A percentile compares a stretch with the other conserved stretches of the same genome.
Evolutionary conservation across 2,888 invertebrate genomes (phyloP).

Genomic region (Lasioglossum figueresi): DNA sequence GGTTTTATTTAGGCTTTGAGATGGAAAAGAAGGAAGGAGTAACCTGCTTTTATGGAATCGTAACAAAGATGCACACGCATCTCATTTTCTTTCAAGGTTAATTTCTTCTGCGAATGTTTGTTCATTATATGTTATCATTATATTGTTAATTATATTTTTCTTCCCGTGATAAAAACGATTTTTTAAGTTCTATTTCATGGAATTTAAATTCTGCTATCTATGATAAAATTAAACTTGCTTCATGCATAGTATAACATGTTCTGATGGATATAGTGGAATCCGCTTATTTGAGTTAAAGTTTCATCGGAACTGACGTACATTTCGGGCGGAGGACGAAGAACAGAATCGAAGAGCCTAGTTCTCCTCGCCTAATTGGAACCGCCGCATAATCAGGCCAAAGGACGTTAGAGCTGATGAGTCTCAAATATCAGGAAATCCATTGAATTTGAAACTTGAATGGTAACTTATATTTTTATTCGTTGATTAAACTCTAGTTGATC

Average conservation of each 20-base stretch:
- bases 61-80: neutral
- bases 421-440: neutral
- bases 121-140: too few species aligned
- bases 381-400: neutral
- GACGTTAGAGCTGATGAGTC: neutral
- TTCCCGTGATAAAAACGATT: neutral
- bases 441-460: neutral
- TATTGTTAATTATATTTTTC: neutral
- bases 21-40: neutral
- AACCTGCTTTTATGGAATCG: neutral
- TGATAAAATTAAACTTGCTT: neutral
- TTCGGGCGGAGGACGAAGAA: neutral
- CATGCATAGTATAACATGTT: neutral
- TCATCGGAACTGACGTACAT: neutral
- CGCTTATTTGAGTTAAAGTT: neutral
- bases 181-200: neutral
- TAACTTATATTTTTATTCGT: neutral
- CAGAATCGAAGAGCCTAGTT: neutral
- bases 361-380: neutral
- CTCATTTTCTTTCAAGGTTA: neutral
- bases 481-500: neutral
- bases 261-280: neutral
- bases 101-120: neutral
- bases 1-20: neutral
- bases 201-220: neutral